Evolutionary conservation across 2,113 vertebrate genomes (phyloP), one percentile per base, ranked within the genome.

Genomic region (Vireo altiloquus): DNA sequence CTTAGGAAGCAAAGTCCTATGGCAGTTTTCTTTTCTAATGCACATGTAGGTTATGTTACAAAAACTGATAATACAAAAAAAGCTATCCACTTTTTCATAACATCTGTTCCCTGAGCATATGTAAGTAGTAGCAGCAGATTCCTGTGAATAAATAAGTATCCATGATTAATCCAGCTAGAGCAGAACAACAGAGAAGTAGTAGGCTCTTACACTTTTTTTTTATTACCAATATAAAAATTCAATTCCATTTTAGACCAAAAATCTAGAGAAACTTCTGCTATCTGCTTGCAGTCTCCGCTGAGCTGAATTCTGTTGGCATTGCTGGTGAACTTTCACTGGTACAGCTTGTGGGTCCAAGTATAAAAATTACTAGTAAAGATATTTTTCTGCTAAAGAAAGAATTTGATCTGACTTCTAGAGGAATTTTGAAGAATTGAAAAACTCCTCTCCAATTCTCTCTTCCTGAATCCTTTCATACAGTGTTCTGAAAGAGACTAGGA

Each of bases 21-120:
- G 82, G 82, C 84, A 77, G 24, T 97, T 92, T 81, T 87, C 11
- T 95, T 82, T 64, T 77, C 39, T 80, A 82, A 66, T 72, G 49
- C 69, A 75, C 40, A 49, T 81, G 47, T 70, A 94, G 49, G 30
- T 75, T 90, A 82, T 96, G 27, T 84, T 88, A n/a, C 68, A 91
- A 93, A 80, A 95, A 49, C 44, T 76, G 63, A 7, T 64, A 50
- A 46, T 53, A 56, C 19, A 71, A 82, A 82, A 56, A 83, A 95
- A 71, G 33, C 30, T 40, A 79, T 37, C 9, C n/a, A 37, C 17
- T 28, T 90, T 52, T 78, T 91, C n/a, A 82, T 53, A 21, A 56
- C 47, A 82, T 82, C 54, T 60, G 69, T 30, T 92, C 61, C 47
- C 46, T 76, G 40, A 76, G 46, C 20, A 7, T 61, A 35, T 42